A percentile compares a stretch with the other conserved stretches of the same genome.
Conservation (phyloP, 2,113 vertebrate genomes). For the Budorcas taxicolor region DNA sequence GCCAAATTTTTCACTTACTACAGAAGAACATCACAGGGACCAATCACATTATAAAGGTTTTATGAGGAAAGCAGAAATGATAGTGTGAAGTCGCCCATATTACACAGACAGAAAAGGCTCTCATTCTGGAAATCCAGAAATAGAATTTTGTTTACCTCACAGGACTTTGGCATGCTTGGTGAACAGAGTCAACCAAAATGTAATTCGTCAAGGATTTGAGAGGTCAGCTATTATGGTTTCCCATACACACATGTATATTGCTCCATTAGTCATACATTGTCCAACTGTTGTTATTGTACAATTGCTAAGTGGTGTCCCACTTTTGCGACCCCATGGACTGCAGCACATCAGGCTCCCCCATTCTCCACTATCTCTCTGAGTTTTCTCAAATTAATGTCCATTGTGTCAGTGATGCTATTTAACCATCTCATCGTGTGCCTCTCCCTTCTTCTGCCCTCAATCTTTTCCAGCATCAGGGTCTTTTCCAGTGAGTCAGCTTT, state of each 20-base stretch:
- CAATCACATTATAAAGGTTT: neutral
- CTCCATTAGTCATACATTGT: neutral
- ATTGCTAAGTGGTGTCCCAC: neutral
- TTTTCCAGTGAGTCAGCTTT: neutral
- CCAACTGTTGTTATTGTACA: neutral
- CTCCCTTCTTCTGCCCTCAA: neutral
- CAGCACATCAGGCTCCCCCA: neutral
- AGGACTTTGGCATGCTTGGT: neutral
- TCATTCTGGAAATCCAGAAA: neutral
- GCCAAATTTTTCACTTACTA: neutral
- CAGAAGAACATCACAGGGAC: neutral
- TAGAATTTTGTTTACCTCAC: neutral
- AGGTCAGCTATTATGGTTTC: neutral
- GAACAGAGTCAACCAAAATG: neutral
- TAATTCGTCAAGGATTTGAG: neutral
- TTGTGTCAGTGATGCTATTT: neutral
- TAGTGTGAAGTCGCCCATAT: neutral
- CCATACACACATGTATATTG: neutral
- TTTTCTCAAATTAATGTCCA: neutral
- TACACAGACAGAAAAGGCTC: neutral
- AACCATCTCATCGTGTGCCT: neutral
- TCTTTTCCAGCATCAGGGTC: neutral
- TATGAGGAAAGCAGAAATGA: neutral
- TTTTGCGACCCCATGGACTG: neutral
- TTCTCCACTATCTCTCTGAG: neutral